Conservation (phyloP, 2,888 invertebrate species). For the Alcis repandata region DNA sequence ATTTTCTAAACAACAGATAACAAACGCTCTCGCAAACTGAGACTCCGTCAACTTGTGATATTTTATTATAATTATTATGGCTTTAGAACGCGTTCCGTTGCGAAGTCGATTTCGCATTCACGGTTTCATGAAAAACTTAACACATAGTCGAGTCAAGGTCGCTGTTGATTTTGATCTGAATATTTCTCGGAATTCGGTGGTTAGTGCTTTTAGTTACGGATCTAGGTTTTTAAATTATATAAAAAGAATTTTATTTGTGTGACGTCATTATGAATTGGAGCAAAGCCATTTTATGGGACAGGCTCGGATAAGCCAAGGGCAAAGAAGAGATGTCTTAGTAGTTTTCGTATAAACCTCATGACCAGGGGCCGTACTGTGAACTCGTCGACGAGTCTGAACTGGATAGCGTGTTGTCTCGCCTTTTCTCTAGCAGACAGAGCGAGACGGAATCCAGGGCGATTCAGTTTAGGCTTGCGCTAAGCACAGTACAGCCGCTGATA, state of each 20-base stretch:
- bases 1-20: conserved; percentile 24
- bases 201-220: conserved; percentile 7
- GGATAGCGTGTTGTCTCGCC: too few species aligned
- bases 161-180: conserved; percentile 14
- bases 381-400: too few species aligned
- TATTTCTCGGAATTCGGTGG: conserved; percentile 17
- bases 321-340: too few species aligned
- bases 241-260: neutral
- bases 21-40: conserved; percentile 5
- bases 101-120: conserved; percentile 32
- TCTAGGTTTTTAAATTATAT: neutral
- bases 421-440: too few species aligned
- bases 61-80: conserved; percentile 24
- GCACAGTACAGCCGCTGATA: too few species aligned
- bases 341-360: too few species aligned
- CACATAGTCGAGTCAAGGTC: conserved; percentile 34
- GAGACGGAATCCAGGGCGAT: too few species aligned
- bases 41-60: conserved; percentile 22
- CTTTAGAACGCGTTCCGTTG: conserved; percentile 30
- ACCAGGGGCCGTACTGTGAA: too few species aligned
- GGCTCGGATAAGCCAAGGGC: too few species aligned
- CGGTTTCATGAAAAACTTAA: conserved; percentile 36
- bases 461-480: too few species aligned
- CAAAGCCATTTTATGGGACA: too few species aligned
- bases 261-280: too few species aligned